Evolutionary conservation across 2,797 vertebrate species (phyloP).

Genomic region (Thripadectes ignobilis): DNA sequence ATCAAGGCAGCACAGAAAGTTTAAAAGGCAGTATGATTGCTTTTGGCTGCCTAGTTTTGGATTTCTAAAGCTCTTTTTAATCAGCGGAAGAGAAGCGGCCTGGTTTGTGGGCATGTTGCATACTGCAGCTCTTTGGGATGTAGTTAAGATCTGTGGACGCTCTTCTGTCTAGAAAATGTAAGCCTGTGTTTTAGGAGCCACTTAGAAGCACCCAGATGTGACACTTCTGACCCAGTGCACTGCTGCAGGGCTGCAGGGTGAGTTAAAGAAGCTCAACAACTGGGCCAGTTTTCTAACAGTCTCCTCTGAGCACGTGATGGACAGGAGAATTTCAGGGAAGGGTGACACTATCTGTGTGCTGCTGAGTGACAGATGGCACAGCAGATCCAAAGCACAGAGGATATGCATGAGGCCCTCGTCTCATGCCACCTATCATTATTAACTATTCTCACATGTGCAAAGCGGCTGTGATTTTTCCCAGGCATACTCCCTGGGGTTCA

Average conservation of each 20-base stretch:
- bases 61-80: conserved; percentile 56
- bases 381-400: conserved; percentile 9
- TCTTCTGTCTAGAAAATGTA: conserved; percentile 2
- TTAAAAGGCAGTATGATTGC: conserved; percentile 53
- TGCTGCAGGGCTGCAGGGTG: rapidly evolving
- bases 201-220: not conserved
- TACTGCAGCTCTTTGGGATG: not conserved
- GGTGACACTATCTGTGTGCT: not conserved
- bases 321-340: not conserved
- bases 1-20: conserved; percentile 42
- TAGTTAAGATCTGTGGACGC: not conserved
- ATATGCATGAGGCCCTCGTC: not conserved
- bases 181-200: not conserved
- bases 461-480: not conserved
- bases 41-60: conserved; percentile 51
- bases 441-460: not conserved
- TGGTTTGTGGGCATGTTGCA: not conserved
- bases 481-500: not conserved
- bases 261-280: not conserved
- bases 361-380: conserved; percentile 43
- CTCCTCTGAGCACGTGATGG: not conserved
- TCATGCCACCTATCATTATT: not conserved
- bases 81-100: conserved; percentile 1
- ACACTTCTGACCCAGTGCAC: not conserved
- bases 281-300: not conserved